Evolutionary conservation across 2,888 invertebrate species (phyloP).

Genomic region (Geophilus truncorum): DNA sequence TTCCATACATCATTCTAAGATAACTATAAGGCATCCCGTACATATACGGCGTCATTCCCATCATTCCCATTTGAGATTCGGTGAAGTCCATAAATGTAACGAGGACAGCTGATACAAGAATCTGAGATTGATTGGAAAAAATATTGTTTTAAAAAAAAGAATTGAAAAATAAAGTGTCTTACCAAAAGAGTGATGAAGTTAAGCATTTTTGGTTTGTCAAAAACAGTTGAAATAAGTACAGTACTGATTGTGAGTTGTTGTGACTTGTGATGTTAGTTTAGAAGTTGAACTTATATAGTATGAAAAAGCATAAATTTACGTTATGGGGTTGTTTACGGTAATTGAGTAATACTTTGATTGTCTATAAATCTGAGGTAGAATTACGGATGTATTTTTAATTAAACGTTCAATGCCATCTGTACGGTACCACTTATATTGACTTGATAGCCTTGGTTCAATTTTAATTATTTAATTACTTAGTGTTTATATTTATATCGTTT

Average conservation of each 20-base stretch:
- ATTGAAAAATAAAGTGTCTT: not conserved
- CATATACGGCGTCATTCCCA: not conserved
- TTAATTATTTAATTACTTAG: too few species aligned
- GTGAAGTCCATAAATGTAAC: not conserved
- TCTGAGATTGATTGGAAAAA: not conserved
- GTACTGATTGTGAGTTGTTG: not conserved
- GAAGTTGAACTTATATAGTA: not conserved
- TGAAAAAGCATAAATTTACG: not conserved
- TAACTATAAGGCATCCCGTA: not conserved
- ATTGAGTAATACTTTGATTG: not conserved
- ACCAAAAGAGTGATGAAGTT: not conserved
- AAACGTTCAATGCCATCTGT: not conserved
- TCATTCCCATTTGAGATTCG: not conserved
- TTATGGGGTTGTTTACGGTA: not conserved
- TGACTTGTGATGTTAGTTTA: not conserved
- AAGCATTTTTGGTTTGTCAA: not conserved
- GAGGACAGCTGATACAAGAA: not conserved
- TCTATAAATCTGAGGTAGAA: not conserved
- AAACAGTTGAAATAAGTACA: not conserved
- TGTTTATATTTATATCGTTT: too few species aligned
- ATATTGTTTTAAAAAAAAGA: too few species aligned
- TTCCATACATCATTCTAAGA: not conserved
- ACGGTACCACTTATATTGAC: not conserved
- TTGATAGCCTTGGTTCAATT: not conserved
- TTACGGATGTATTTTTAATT: too few species aligned